Percentiles rank a stretch among this genome's conserved stretches.
Conservation (phyloP, 2,888 invertebrate species). For the Cryptus viduatorius region DNA sequence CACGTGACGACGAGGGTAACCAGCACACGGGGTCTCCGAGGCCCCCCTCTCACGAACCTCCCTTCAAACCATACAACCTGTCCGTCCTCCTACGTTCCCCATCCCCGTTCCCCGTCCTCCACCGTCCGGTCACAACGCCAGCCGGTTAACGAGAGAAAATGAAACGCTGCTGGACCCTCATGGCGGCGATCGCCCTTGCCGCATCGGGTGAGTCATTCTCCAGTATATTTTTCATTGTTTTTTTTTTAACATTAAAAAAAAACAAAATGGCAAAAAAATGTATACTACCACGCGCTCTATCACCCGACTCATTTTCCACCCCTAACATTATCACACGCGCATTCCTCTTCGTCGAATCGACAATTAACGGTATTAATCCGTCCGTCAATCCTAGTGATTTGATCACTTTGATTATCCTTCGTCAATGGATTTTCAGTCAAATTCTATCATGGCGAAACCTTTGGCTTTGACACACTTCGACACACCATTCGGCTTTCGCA, state of each 20-base stretch:
- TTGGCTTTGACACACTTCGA: not conserved
- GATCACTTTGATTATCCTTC: not conserved
- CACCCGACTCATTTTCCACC: slow-evolving; percentile 36
- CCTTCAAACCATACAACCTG: not conserved
- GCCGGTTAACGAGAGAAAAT: slow-evolving; percentile 76
- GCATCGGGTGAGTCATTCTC: slow-evolving; percentile 82
- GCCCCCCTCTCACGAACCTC: slow-evolving; percentile 41
- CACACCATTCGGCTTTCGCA: not conserved
- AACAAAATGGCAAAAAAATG: slow-evolving; percentile 23
- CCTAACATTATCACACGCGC: slow-evolving; percentile 42
- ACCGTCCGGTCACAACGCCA: slow-evolving; percentile 47
- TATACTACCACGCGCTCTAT: slow-evolving; percentile 5
- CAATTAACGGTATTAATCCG: not conserved
- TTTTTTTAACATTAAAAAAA: slow-evolving; percentile 25
- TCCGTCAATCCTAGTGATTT: slow-evolving; percentile 8
- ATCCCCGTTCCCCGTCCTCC: slow-evolving; percentile 1
- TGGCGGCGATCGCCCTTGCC: slow-evolving; percentile 84
- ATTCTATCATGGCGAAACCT: too few species aligned
- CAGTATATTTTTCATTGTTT: slow-evolving; percentile 25
- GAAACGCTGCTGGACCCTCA: slow-evolving; percentile 83
- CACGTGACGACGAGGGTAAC: slow-evolving; percentile 72
- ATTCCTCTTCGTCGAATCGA: not conserved
- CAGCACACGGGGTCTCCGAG: slow-evolving; percentile 67
- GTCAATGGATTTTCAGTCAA: too few species aligned
- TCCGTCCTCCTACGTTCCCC: slow-evolving; percentile 15